Evolutionary conservation across 64 coral and sea anemone genomes (phyloP), one percentile per base, ranked within the genome.

Genomic region (Porites australiensis): DNA sequence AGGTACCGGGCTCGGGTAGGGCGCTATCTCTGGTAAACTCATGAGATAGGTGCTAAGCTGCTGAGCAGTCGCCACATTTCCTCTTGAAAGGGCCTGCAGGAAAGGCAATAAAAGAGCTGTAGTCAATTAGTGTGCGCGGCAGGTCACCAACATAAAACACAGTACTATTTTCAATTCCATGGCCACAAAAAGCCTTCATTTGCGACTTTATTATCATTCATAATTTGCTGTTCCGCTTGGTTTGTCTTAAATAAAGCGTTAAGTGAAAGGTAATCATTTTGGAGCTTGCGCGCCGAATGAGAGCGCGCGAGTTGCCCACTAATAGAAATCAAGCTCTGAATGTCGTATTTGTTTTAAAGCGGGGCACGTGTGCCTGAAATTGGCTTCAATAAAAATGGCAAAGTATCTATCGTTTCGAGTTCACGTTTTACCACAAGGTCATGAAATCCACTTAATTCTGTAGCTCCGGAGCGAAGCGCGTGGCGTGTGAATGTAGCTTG

Each of bases 1-100:
- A 27, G 60, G 44, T 10, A 44, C 74, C 12, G 75, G 12, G 37
- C 92, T 72, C 6, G 92, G 95, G 95, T 97, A 91, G 12, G 95
- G 95, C 53, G 91, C 95, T 6, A 97, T 97, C 37, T 94, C 88
- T 10, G 95, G 95, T 13, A 97, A 55, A 11, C 93, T 88, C 88
- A 97, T 85, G 9, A 97, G 92, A 54, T 94, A 88, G 19, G 70
- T 75, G 70, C 89, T 97, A 4, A 97, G 64, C 48, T 93, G 88
- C 44, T 88, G 80, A 50, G 86, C 88, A 0, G 87, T 92, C 20
- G 87, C 87, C 6, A 91, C 23, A 7, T 78, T 72, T 68, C 79
- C 90, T 47, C 83, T 79, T 82, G 77, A 81, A 12, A 88, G 50
- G 19, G 74, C 55, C 95, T 97, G 71, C 63, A 95, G 59, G 54